These are phyloP conservation scores for Thecophora atra DNA, from an alignment of 2,888 invertebrate species.

Conservation along the genomic window DNA sequence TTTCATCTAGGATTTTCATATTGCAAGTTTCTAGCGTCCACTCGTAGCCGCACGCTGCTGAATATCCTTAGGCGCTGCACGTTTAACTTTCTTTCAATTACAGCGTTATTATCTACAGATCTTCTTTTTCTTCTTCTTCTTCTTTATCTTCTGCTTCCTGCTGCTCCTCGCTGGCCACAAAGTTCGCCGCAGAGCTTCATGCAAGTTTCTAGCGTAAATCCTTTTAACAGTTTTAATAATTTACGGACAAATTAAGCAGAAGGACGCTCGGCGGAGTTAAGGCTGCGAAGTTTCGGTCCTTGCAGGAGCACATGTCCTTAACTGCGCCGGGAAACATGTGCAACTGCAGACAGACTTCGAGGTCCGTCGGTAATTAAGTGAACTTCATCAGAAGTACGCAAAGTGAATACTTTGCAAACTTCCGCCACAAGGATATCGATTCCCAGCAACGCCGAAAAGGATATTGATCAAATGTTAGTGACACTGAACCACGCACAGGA, in stretches of 20 bases:
- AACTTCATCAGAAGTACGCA: neutral
- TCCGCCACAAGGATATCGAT: neutral
- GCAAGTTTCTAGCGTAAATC: slow-evolving; percentile 25
- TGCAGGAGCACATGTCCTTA: neutral
- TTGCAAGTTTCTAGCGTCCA: neutral
- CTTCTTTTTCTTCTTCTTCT: neutral
- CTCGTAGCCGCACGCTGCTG: neutral
- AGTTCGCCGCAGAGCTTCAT: neutral
- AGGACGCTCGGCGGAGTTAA: slow-evolving; percentile 17
- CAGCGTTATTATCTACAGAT: neutral
- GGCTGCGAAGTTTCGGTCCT: neutral
- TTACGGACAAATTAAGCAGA: slow-evolving; percentile 45
- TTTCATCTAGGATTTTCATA: neutral
- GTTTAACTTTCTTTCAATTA: slow-evolving; percentile 10
- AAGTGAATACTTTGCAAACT: neutral
- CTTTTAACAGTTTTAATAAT: slow-evolving; percentile 52
- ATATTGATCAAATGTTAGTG: neutral
- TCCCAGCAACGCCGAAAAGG: neutral
- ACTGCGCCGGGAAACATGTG: neutral
- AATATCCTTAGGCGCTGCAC: slow-evolving; percentile 1
- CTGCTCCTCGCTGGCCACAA: neutral
- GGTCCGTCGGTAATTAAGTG: neutral
- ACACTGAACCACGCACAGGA: too few relatives aligned
- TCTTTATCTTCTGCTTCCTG: neutral
- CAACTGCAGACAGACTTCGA: neutral